phyloP scores from a whole-genome alignment of 2,797 vertebrate species.

The Peromyscus eremicus region DNA sequence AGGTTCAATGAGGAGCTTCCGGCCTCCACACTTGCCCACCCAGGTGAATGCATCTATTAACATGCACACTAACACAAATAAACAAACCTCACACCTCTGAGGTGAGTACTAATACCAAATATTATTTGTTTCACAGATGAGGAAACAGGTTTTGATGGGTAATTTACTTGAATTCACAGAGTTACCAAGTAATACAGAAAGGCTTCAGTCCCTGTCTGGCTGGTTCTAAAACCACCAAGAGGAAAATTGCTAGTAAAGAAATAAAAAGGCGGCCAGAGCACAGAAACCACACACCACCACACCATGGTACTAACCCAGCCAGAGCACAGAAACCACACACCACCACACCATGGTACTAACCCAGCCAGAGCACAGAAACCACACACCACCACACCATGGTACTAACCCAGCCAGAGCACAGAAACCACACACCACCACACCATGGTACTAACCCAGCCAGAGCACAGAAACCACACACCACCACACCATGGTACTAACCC shows the following conservation, averaged over 20 bases:
- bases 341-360: too few species aligned
- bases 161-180: constrained; percentile 30
- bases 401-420: background rate
- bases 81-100: background rate
- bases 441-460: background rate
- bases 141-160: background rate
- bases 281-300: background rate
- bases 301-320: background rate
- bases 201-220: background rate
- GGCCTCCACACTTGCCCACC: background rate
- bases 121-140: background rate
- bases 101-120: background rate
- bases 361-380: background rate
- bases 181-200: background rate
- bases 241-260: background rate
- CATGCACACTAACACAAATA: background rate
- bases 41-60: background rate
- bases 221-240: background rate
- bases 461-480: background rate
- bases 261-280: background rate
- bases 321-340: background rate
- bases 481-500: too few species aligned
- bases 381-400: background rate
- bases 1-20: background rate
- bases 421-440: background rate